phyloP scores from a whole-genome alignment of 2,113 vertebrate genomes.

The Chelonoidis abingdonii region DNA sequence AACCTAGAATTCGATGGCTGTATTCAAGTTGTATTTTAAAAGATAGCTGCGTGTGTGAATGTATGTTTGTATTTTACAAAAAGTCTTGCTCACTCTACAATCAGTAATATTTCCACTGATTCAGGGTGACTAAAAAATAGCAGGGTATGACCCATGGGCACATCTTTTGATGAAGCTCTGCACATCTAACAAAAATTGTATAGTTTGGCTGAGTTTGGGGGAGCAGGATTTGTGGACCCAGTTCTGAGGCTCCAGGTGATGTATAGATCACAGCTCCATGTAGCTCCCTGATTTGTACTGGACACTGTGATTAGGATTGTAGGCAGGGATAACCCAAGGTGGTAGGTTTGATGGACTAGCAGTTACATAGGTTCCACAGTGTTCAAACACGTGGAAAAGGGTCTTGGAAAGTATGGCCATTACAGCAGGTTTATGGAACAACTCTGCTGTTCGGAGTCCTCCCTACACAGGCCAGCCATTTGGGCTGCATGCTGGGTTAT shows the following conservation, averaged over 20 bases:
- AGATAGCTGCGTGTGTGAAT: neutral
- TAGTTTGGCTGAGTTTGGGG: neutral
- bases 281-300: neutral
- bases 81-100: neutral
- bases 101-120: neutral
- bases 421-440: neutral
- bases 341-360: fast-evolving
- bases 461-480: neutral
- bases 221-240: neutral
- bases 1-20: neutral
- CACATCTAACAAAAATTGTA: neutral
- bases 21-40: neutral
- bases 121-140: neutral
- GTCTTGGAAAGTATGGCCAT: neutral
- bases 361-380: neutral
- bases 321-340: neutral
- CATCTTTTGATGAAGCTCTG: neutral
- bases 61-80: neutral
- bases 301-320: neutral
- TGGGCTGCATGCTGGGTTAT: neutral
- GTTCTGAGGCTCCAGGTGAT: neutral
- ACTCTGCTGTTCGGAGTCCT: fast-evolving
- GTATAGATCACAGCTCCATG: neutral
- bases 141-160: neutral
- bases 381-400: neutral